Base-by-base conservation (phyloP, 2,888 invertebrate species). In the Meandrusa payeni region DNA sequence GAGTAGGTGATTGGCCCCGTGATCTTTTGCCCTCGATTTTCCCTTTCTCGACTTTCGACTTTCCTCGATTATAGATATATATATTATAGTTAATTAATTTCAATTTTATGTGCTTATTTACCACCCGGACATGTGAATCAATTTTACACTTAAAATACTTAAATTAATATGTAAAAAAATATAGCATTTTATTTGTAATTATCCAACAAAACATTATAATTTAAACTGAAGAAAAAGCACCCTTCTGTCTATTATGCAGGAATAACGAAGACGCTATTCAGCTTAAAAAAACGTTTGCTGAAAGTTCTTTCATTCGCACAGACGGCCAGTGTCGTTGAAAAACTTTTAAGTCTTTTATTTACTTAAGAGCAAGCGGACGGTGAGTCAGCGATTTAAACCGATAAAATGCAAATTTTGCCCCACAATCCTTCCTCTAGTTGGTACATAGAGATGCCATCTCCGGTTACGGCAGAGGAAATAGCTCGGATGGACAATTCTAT, bases 391-490 rank as follows among this genome's bases (percentile, higher is more conserved):
- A 41, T 52, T 56, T 61, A 67, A 75, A 69, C 71, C 71, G 64
- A 69, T 64, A 48, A 66, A 74, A 81, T 78, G 73, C 72, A 78
- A 80, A 81, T 79, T 73, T 47, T 37, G 59, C 62, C 61, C 51
- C 55, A 54, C 54, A 54, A 44, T 50, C 48, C 57, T 59, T 51
- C 47, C 46, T 45, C 37, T 32, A 42, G 24, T 29, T 46, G 51
- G 50, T 37, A 61, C 59, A 64, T 60, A 54, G 57, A 65, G 60
- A 65, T 61, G 61, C 59, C 59, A 57, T 57, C 54, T 64, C 65
- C 55, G 58, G 61, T 68, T 62, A 67, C 65, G 58, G 66, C 65
- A 71, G 59, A 59, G 67, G 71, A 66, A 71, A 73, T 69, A 69
- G 68, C 68, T 64, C 57, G 57, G 56, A 54, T 49, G 61, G 66